A percentile compares a stretch with the other conserved stretches of the same genome.
These are phyloP conservation scores for Pseudomyrmex flavicornis DNA, from an alignment of 1,140 invertebrate genomes.

Conservation along the genomic window DNA sequence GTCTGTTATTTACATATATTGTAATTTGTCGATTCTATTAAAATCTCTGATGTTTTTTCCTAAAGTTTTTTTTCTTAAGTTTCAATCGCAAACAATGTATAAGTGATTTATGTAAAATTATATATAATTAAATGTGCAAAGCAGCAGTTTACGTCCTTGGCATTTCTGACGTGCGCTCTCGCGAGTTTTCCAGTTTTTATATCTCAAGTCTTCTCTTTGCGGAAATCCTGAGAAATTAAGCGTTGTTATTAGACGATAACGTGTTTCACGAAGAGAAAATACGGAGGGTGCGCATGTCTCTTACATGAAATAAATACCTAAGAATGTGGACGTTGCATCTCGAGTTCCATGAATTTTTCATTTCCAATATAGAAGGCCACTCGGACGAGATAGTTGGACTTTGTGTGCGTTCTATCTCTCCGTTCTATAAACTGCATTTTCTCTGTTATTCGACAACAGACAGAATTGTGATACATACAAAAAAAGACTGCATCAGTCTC, in stretches of 20 bases:
- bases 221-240: slow-evolving; percentile 15
- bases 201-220: background rate
- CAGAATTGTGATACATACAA: slow-evolving; percentile 11
- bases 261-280: slow-evolving; percentile 27
- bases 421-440: slow-evolving; percentile 13
- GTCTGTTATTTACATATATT: no score
- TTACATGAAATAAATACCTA: slow-evolving; percentile 58
- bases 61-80: no score
- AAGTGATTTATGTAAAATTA: background rate
- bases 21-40: no score
- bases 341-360: slow-evolving; percentile 53
- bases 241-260: slow-evolving; percentile 2
- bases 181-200: background rate
- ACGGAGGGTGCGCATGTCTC: background rate
- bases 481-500: background rate
- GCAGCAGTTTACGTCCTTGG: no score
- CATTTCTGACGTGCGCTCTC: no score
- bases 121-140: no score
- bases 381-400: slow-evolving; percentile 24
- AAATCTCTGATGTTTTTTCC: no score
- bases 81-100: no score
- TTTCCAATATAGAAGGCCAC: slow-evolving; percentile 46
- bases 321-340: slow-evolving; percentile 39
- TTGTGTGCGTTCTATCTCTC: slow-evolving; percentile 37
- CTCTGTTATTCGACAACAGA: slow-evolving; percentile 33